These are phyloP conservation scores for Grus americana DNA, from an alignment of 2,113 vertebrate genomes.

Conservation along the genomic window DNA sequence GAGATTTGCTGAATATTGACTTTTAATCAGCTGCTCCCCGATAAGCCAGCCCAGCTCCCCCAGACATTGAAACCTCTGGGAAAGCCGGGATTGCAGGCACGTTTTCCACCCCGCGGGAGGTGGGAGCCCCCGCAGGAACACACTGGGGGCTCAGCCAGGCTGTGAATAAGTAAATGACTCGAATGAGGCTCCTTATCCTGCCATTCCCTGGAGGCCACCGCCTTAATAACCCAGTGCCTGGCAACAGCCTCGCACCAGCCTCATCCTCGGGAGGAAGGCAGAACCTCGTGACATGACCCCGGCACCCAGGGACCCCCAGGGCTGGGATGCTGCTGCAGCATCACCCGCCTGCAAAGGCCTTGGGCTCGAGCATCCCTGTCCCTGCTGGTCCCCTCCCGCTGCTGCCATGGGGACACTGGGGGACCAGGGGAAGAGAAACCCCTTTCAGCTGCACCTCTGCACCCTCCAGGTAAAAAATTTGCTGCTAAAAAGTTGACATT, in stretches of 20 bases:
- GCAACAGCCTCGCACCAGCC: accelerated
- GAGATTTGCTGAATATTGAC: background rate
- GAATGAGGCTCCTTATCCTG: background rate
- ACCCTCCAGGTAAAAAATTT: accelerated
- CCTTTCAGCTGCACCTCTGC: background rate
- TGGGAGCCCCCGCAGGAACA: accelerated
- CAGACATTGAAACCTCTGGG: accelerated
- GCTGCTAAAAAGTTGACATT: background rate
- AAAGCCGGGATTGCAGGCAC: accelerated
- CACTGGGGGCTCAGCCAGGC: background rate
- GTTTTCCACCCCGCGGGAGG: background rate
- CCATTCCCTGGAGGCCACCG: background rate
- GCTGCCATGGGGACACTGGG: accelerated
- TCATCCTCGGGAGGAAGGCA: background rate
- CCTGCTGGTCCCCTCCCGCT: accelerated
- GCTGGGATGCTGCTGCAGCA: background rate
- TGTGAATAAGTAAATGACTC: background rate
- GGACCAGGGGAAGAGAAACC: background rate
- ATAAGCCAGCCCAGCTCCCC: background rate
- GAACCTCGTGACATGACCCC: background rate
- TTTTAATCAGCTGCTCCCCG: background rate
- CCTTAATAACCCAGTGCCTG: background rate
- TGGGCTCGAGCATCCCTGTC: background rate
- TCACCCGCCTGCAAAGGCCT: background rate
- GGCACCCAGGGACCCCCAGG: accelerated